Evolutionary conservation across 2,797 vertebrate genomes (phyloP), one percentile per base, ranked within the genome.

Genomic region (Gambelia wislizenii): DNA sequence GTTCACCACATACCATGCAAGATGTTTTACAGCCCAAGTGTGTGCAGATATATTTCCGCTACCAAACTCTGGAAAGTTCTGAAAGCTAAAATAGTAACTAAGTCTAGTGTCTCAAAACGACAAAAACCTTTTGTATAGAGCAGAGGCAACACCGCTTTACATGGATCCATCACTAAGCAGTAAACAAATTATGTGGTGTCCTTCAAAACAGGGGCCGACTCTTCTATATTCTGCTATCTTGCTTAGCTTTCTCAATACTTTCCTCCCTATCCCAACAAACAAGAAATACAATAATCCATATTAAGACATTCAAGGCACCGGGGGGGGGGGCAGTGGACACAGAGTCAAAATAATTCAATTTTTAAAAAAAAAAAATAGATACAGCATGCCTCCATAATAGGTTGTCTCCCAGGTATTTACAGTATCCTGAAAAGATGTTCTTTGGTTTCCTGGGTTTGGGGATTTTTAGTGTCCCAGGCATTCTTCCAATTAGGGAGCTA

Each of bases 11-110:
- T 72, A 80, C 67, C 7, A 85, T 59, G 70, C 9, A 56, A 83
- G 49, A 56, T 12, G 27, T 89, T 56, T 79, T 79, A 59, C 42
- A 59, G 39, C 39, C 69, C 82, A 79, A 76, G 39, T 54, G 36
- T 13, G 8, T 30, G 13, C 20, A 36, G 67, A 80, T 90, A 84
- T 84, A 85, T 87, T 77, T 90, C 36, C 39, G 54, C 75, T 81
- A 80, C 14, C 81, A 74, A 84, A 85, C 75, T 80, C 44, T 54
- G n/a, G 79, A 79, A 84, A 74, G 42, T 20, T 84, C 14, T 52
- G 16, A 72, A n/a, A 84, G 42, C 8, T 61, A 27, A 12, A 61
- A 54, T 20, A 9, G 39, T 70, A 64, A 78, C 59, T 69, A 78
- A 78, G 27, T 42, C 36, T 56, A 56, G 5, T 25, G 49, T 52